phyloP scores from a whole-genome alignment of 1,140 invertebrate genomes.

The Papilio xuthus region DNA sequence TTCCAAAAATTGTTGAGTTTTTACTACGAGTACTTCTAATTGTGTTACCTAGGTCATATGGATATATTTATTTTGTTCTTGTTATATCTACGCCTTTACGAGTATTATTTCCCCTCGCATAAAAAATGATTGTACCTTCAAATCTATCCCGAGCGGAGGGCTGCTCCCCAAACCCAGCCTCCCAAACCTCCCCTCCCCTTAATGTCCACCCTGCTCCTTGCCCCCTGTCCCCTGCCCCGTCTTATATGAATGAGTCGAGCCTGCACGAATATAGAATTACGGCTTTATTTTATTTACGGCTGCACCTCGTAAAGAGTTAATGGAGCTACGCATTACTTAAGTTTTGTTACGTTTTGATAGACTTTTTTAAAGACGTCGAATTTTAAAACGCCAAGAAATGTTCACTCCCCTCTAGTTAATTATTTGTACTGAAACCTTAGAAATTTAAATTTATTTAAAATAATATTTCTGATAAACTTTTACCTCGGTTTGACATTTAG shows the following conservation, averaged over 20 bases:
- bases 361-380: too few species aligned
- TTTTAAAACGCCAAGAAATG: too few species aligned
- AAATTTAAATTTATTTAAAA: too few species aligned
- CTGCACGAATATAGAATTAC: conserved; percentile 57
- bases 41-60: too few species aligned
- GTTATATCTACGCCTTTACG: conserved; percentile 46
- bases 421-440: too few species aligned
- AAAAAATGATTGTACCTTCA: conserved; percentile 81
- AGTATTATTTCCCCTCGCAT: conserved; percentile 77
- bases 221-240: conserved; percentile 32
- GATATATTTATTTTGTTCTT: conserved; percentile 26
- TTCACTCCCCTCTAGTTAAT: too few species aligned
- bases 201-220: conserved; percentile 49
- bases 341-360: too few species aligned
- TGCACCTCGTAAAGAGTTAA: conserved; percentile 35
- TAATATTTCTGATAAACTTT: too few species aligned
- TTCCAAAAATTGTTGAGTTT: too few species aligned
- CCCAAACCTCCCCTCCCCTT: conserved; percentile 46
- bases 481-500: too few species aligned
- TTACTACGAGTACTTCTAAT: too few species aligned
- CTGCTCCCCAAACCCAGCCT: conserved; percentile 54
- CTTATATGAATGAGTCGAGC: conserved; percentile 68
- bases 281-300: conserved; percentile 34
- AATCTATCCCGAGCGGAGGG: conserved; percentile 77
- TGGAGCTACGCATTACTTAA: conserved; percentile 29